Percentiles rank a stretch among this genome's conserved stretches.
These are phyloP conservation scores for Heliocidaris tuberculata DNA, from an alignment of 35 echinoderm and acorn worm genomes.

Conservation along the genomic window DNA sequence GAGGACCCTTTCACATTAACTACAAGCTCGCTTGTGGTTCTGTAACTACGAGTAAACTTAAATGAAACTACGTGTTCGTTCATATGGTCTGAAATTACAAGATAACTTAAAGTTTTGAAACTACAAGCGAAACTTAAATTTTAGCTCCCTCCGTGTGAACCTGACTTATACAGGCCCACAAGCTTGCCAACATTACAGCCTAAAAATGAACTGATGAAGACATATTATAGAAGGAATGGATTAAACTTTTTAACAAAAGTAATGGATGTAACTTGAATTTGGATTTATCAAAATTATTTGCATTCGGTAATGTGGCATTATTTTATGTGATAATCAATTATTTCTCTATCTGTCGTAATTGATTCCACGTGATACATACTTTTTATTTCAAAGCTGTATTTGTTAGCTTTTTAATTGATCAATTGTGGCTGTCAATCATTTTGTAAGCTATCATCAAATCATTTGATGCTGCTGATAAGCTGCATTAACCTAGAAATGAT, in stretches of 20 bases:
- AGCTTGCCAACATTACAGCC: neutral
- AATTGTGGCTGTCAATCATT: slow-evolving; percentile 32
- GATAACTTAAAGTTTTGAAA: no score
- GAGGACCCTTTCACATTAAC: no score
- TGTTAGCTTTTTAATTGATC: neutral
- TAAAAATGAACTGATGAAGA: neutral
- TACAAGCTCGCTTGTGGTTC: no score
- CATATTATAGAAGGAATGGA: neutral
- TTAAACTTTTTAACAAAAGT: neutral
- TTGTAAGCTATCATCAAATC: neutral
- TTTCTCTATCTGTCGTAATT: neutral
- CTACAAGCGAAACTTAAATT: no score
- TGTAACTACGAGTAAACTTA: no score
- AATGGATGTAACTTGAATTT: neutral
- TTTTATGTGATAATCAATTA: neutral
- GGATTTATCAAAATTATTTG: neutral
- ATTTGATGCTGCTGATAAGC: neutral
- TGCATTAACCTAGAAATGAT: slow-evolving; percentile 20
- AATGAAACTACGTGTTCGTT: no score
- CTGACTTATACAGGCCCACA: neutral
- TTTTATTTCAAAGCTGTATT: neutral
- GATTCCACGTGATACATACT: neutral
- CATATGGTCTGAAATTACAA: no score
- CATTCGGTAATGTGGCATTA: neutral
- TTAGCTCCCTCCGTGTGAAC: no score